Base-by-base conservation (phyloP, 1,140 invertebrate species). In the Cotesia vestalis region DNA sequence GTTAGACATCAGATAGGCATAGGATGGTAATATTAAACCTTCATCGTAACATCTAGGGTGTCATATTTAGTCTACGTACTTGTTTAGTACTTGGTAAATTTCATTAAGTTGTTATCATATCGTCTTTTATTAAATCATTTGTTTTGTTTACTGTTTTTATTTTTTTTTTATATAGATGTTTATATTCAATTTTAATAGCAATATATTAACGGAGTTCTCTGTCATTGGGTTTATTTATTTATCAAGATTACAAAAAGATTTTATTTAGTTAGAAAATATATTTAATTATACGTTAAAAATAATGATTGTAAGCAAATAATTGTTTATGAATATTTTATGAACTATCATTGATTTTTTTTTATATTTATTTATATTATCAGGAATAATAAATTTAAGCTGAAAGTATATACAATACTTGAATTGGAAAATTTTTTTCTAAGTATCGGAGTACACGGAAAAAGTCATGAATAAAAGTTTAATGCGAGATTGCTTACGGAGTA, bases 51-150 rank as follows among this genome's bases (percentile, higher is more conserved):
- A 17, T 59, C 20, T 60, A 57, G 20, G 14, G 34, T 35, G 34
- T 57, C 27, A 4, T 55, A 36, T 46, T 36, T 12, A 14, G 61
- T 55, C 52, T 71, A 14, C 35, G 38, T 36, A 60, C 9, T 46
- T 36, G 14, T 6, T 40, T 27, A 35, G 40, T 20, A 34, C 27
- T 38, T 46, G 69, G 72, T 61, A 60, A 62, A 62, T 78, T 79
- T 83, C 77, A 80, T 83, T 80, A 76, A 73, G 66, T 71, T 73
- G 75, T 80, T 80, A 81, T 79, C 77, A 73, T 73, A 59, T 64
- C 72, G 53, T 27, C 57, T 55, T 53, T 27, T 27, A 27, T 27
- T 27, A 40, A 60, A 73, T 70, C 36, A 72, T 75, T 77, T 77
- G 72, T 76, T 80, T 78, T 74, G 72, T 73, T 72, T 35, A 36